These are phyloP conservation scores for Stomatorhinus ivindoensis DNA, from an alignment of 2,113 vertebrate species.

Conservation along the genomic window DNA sequence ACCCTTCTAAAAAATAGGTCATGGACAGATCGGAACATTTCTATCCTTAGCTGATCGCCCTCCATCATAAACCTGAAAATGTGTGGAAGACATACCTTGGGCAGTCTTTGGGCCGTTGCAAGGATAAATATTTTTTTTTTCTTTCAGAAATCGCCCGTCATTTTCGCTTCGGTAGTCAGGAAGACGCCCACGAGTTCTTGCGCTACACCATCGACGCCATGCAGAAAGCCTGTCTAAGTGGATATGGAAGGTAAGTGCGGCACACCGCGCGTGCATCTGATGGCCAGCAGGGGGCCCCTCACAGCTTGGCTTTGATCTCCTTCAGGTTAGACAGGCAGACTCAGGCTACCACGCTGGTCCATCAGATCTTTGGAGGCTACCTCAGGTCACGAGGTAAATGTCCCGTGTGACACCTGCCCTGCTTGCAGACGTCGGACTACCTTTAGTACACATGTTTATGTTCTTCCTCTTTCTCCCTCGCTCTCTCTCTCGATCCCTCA, in stretches of 20 bases:
- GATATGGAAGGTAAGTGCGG: conserved; percentile 76
- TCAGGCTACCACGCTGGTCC: conserved; percentile 84
- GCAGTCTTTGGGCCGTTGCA: conserved; percentile 2
- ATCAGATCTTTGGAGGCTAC: conserved; percentile 94
- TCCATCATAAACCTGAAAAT: background rate
- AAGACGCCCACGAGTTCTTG: conserved; percentile 92
- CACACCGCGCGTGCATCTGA: background rate
- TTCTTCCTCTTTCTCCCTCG: background rate
- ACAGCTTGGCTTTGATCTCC: background rate
- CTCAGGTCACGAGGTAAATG: conserved; percentile 81
- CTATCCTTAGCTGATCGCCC: background rate
- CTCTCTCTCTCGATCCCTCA: background rate
- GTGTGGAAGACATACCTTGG: background rate
- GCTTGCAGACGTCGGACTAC: no score
- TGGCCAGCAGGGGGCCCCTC: background rate
- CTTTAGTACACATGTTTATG: background rate
- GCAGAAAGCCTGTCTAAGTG: conserved; percentile 88
- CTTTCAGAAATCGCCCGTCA: conserved; percentile 83
- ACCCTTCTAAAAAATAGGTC: background rate
- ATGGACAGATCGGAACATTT: background rate
- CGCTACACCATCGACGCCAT: conserved; percentile 91
- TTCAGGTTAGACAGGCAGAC: conserved; percentile 83
- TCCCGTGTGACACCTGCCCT: background rate
- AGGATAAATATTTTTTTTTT: background rate
- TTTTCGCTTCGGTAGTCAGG: conserved; percentile 86